Conservation (phyloP, 2,797 vertebrate species). For the Micromesistius poutassou region DNA sequence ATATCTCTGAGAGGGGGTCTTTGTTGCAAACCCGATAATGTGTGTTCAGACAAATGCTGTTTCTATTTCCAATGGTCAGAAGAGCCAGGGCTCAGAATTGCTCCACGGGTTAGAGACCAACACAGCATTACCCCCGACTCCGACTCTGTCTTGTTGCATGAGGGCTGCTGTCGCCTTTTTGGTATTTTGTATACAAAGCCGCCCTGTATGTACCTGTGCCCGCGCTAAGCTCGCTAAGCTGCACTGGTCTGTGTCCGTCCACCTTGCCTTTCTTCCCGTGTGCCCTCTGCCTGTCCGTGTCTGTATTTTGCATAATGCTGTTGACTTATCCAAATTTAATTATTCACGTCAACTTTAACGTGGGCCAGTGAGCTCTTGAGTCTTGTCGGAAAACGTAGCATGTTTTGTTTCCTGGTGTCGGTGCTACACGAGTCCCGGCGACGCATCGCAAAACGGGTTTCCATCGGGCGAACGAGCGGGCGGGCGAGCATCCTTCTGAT, state of each 20-base stretch:
- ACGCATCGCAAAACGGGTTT: conserved; percentile 18
- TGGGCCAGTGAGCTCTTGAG: conserved; percentile 34
- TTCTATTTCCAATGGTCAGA: not conserved
- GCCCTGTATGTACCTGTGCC: conserved; percentile 45
- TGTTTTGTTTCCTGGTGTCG: conserved; percentile 26
- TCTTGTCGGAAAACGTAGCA: conserved; percentile 38
- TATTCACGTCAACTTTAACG: conserved; percentile 43
- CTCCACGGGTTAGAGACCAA: not conserved
- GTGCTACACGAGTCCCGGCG: conserved; percentile 16
- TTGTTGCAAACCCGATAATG: conserved; percentile 45
- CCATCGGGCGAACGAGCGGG: not conserved
- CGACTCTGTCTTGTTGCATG: conserved; percentile 61
- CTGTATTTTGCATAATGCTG: conserved; percentile 51
- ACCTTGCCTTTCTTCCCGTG: conserved; percentile 14
- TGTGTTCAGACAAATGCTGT: conserved; percentile 33
- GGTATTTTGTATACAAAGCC: conserved; percentile 57
- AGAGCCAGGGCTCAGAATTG: not conserved
- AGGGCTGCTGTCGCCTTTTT: conserved; percentile 61
- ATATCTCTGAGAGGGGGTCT: conserved; percentile 23
- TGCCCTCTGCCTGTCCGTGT: conserved; percentile 37
- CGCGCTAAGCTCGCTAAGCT: conserved; percentile 18
- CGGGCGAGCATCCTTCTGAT: too few relatives aligned
- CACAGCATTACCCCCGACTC: conserved; percentile 24
- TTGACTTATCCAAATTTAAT: conserved; percentile 39
- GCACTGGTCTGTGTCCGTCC: conserved; percentile 17